Evolutionary conservation across 2,888 invertebrate genomes (phyloP), one percentile per base, ranked within the genome.

Genomic region (Protophormia terraenovae): DNA sequence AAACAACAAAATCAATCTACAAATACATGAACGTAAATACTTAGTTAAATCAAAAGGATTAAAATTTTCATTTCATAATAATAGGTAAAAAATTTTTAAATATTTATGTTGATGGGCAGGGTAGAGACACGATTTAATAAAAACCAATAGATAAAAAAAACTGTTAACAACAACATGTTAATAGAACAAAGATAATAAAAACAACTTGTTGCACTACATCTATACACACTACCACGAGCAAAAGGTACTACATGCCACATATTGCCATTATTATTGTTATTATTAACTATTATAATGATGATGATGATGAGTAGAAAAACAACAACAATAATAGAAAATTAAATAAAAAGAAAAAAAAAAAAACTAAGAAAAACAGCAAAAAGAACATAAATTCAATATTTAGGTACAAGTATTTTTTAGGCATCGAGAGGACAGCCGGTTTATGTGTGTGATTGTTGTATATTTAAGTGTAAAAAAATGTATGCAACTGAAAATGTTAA

Each of bases 101-200:
- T 60, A 16, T 58, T 45, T 55, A 12, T 38, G 41, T 35, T 47
- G 3, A 47, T 29, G 58, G 75, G 69, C 50, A 22, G 55, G 38
- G 45, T 45, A 58, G n/a, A 27, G 14, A 60, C 79, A 60, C 69
- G 71, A 53, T 71, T 71, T 71, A 73, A 55, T 73, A 69, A 32
- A 78, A 78, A 32, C 38, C 71, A 55, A 35, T 35, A 77, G 22
- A 67, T n/a, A n/a, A 10, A 14, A 62, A 53, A 76, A 71, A 55
- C 73, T 82, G 78, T 81, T 78, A 81, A 81, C 77, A 85, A 78
- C 62, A 72, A 50, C 69, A 76, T 55, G 47, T 69, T 64, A 76
- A 78, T 75, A 77, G 45, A 82, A 73, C 72, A 75, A 41, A 81
- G 62, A 78, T 84, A 82, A 82, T 78, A 64, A 78, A 82, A 75